Conservation (phyloP, 2,888 invertebrate species). For the Cerceris ruficornis region DNA sequence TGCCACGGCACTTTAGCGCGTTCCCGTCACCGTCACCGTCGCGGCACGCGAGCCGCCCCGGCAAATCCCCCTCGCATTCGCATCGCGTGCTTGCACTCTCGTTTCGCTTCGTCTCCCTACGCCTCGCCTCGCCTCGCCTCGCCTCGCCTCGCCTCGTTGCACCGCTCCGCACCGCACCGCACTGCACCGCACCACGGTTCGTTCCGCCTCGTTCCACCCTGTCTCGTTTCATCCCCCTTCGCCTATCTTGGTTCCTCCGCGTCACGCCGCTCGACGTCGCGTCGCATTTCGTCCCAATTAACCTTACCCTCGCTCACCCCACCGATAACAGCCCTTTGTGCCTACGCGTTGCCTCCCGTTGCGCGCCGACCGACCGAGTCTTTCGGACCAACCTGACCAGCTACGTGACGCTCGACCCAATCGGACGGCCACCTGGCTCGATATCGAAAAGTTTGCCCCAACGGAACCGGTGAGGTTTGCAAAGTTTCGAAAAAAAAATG, state of each 20-base stretch:
- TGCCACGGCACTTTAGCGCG: slow-evolving; percentile 43
- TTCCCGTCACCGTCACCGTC: slow-evolving; percentile 12
- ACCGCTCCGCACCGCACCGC: slow-evolving; percentile 51
- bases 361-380: too few relatives aligned
- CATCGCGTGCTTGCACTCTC: not conserved
- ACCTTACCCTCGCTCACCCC: too few relatives aligned
- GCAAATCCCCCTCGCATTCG: too few relatives aligned
- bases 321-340: too few relatives aligned
- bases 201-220: not conserved
- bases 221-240: too few relatives aligned
- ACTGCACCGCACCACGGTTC: slow-evolving; percentile 43
- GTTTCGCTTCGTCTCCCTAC: not conserved
- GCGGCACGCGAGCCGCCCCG: slow-evolving; percentile 38
- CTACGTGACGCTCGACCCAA: too few relatives aligned
- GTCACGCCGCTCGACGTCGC: not conserved
- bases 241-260: not conserved
- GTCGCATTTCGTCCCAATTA: too few relatives aligned
- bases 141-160: not conserved
- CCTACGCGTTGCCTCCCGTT: too few relatives aligned
- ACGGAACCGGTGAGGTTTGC: not conserved
- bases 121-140: not conserved
- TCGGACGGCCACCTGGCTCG: too few relatives aligned
- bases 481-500: not conserved
- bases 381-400: too few relatives aligned
- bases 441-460: too few relatives aligned